phyloP scores from a whole-genome alignment of 92 coral and sea anemone genomes.

The Phymanthus crucifer region DNA sequence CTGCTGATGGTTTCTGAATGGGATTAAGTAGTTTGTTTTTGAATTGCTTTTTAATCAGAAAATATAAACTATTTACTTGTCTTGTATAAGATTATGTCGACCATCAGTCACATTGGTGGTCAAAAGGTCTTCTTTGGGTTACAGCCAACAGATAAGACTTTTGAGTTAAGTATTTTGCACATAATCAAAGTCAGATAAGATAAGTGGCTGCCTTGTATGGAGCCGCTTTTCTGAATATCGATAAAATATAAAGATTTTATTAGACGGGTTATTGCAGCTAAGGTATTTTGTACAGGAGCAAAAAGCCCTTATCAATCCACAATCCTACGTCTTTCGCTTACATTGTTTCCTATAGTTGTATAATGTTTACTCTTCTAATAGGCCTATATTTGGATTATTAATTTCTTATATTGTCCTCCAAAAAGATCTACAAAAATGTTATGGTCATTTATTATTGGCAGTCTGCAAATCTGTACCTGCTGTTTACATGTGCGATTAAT shows the following conservation, averaged over 20 bases:
- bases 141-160: slow-evolving; percentile 1
- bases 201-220: slow-evolving; percentile 5
- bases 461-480: not conserved
- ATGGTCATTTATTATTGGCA: not conserved
- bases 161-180: slow-evolving; percentile 10
- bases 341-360: not conserved
- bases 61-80: slow-evolving; percentile 11
- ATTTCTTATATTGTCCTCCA: not conserved
- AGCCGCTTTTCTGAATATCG: not conserved
- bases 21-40: slow-evolving; percentile 4
- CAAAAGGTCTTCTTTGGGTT: slow-evolving; percentile 7
- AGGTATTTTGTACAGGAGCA: not conserved
- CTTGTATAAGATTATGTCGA: slow-evolving; percentile 1
- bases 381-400: not conserved
- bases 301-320: not conserved
- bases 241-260: not conserved
- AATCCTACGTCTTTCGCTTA: not conserved
- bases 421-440: not conserved
- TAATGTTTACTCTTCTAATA: not conserved
- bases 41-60: slow-evolving; percentile 7
- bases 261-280: not conserved
- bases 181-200: slow-evolving; percentile 6
- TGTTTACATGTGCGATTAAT: not conserved
- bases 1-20: slow-evolving; percentile 1
- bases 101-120: slow-evolving; percentile 1